phyloP scores from a whole-genome alignment of 2,888 invertebrate species.

The Thecophora atra region DNA sequence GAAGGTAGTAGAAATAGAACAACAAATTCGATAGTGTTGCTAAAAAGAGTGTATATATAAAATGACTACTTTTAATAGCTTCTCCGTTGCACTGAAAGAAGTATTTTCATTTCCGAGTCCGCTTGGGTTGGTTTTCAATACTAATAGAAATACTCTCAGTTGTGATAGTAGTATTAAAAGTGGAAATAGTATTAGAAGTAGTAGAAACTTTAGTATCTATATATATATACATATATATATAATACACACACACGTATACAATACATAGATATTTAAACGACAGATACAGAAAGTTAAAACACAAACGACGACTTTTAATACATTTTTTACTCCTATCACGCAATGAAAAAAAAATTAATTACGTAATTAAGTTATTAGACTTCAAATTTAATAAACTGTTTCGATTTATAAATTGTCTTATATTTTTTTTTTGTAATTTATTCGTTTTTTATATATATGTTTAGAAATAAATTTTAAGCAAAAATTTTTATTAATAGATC shows the following conservation, averaged over 20 bases:
- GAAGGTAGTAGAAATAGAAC: background rate
- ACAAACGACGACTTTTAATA: slow-evolving; percentile 24
- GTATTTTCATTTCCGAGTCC: background rate
- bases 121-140: background rate
- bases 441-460: background rate
- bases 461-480: no score
- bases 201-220: background rate
- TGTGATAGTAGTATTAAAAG: background rate
- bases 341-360: background rate
- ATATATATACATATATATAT: slow-evolving; percentile 14
- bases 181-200: background rate
- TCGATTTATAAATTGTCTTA: background rate
- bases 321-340: background rate
- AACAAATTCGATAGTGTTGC: background rate
- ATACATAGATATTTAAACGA: slow-evolving; percentile 24
- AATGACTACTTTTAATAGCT: no score
- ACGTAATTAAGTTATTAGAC: no score
- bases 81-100: background rate
- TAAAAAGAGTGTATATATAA: no score
- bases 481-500: no score
- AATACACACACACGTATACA: slow-evolving; percentile 25
- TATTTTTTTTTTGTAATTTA: background rate
- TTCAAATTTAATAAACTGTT: background rate
- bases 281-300: slow-evolving; percentile 11
- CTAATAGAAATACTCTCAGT: background rate